Conservation (phyloP, 2,113 vertebrate species). For the Piprites chloris region DNA sequence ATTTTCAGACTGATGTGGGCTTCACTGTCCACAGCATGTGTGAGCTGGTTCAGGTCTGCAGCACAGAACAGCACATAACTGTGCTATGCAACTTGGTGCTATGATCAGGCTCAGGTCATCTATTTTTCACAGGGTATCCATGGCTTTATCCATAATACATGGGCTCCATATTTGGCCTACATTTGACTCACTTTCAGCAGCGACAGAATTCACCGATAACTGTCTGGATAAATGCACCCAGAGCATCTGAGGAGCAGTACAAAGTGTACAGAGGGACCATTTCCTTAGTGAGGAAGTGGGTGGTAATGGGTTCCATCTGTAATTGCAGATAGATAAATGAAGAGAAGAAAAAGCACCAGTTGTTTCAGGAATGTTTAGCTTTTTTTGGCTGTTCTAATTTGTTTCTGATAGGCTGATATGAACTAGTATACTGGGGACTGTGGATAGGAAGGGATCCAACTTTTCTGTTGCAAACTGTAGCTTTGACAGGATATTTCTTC, state of each 20-base stretch:
- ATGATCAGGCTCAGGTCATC: background rate
- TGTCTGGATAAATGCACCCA: background rate
- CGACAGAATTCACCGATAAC: background rate
- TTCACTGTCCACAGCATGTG: background rate
- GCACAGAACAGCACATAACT: too few relatives aligned
- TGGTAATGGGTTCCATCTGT: slow-evolving; percentile 35
- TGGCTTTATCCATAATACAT: background rate
- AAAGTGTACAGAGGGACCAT: background rate
- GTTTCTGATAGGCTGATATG: background rate
- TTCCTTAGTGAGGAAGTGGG: slow-evolving; percentile 30
- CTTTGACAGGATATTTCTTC: background rate
- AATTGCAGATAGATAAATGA: background rate
- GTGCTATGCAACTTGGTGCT: background rate
- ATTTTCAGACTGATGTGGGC: background rate
- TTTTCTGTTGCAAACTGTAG: background rate
- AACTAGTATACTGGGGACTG: background rate
- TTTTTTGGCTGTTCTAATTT: slow-evolving; percentile 1
- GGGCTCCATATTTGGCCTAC: background rate
- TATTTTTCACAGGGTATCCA: background rate
- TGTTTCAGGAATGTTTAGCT: slow-evolving; percentile 2
- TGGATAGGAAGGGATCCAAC: background rate
- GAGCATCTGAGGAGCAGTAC: background rate
- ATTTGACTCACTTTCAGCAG: background rate
- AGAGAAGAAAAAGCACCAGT: background rate
- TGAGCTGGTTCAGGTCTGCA: background rate